phyloP scores from a whole-genome alignment of 1,140 invertebrate species.

The Sycophila sp. region DNA sequence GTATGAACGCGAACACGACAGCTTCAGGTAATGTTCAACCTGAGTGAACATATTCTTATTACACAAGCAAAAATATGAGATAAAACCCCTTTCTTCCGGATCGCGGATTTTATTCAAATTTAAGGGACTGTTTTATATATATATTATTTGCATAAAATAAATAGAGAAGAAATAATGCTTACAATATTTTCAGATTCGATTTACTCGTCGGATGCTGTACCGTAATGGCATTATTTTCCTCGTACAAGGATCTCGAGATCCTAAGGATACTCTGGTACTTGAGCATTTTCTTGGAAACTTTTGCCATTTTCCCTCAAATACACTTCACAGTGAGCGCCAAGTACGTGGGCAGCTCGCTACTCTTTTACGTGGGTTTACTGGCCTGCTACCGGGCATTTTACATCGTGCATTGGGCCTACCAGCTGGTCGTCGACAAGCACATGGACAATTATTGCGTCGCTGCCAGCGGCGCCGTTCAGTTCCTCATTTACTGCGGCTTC shows the following conservation, averaged over 20 bases:
- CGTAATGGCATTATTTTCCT: background rate
- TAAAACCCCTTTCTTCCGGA: too few species aligned
- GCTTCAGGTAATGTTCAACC: constrained; percentile 36
- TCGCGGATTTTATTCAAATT: too few species aligned
- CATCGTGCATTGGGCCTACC: constrained; percentile 24
- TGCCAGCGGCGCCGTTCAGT: background rate
- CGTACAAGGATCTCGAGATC: background rate
- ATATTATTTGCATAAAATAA: too few species aligned
- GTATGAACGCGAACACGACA: constrained; percentile 25
- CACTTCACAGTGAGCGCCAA: background rate
- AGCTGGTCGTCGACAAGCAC: background rate
- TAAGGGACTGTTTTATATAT: too few species aligned
- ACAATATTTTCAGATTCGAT: constrained; percentile 13
- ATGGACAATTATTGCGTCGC: background rate
- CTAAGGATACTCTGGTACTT: constrained; percentile 21
- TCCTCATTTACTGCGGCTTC: constrained; percentile 8
- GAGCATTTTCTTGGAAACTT: constrained; percentile 14
- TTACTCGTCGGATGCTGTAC: constrained; percentile 2
- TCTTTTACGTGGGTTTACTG: constrained; percentile 25
- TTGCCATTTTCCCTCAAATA: constrained; percentile 27
- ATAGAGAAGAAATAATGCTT: too few species aligned
- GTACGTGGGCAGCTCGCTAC: constrained; percentile 16
- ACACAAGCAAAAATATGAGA: too few species aligned
- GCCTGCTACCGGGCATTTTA: constrained; percentile 22
- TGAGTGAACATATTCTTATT: too few species aligned